Base-by-base conservation (phyloP, 2,888 invertebrate species). In the Nomada ferruginata region DNA sequence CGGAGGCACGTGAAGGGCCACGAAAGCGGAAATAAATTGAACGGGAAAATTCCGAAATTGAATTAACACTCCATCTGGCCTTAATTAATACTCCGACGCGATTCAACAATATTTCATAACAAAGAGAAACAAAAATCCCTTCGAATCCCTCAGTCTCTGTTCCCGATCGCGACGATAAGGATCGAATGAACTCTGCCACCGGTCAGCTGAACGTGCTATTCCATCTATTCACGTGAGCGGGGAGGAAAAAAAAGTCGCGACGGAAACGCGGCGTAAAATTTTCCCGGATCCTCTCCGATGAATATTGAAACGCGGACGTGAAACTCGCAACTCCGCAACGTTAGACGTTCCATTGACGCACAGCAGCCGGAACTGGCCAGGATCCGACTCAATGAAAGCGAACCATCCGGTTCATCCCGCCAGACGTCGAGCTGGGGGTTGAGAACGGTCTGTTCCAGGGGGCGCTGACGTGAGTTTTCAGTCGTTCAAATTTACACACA, bases 401-500 rank as follows among this genome's bases (percentile, higher is more conserved):
- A 79, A 59, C 80, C 80, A 70, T 76, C 78, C 64, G 76, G 74
- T 64, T 74, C 60, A 55, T 50, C 15, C 68, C 26, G 68, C 57
- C 63, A 57, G 69, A 70, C 61, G 74, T 76, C 70, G 76, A 63
- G 74, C 53, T 9, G 13, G 18, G 63, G 64, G 52, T 73, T 55
- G 63, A 26, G 53, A 53, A 26, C 61, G 74, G 82, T 36, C 36
- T 23, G 68, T 53, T 64, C 26, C 64, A 73, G 83, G 72, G 83
- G 75, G 80, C 78, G 82, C 77, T 81, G 76, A 71, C 77, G 53
- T 69, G 83, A 72, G 82, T 85, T 90, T 86, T 81, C 88, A 89
- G 79, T 82, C 80, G 87, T 89, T 89, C 90, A 90, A 91, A 91
- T 91, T 91, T 91, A 80, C 90, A 89, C 89, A 90, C 80, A 47